Percentiles rank a stretch among this genome's conserved stretches.
phyloP scores from a whole-genome alignment of 2,797 vertebrate species.

The Sparus aurata region DNA sequence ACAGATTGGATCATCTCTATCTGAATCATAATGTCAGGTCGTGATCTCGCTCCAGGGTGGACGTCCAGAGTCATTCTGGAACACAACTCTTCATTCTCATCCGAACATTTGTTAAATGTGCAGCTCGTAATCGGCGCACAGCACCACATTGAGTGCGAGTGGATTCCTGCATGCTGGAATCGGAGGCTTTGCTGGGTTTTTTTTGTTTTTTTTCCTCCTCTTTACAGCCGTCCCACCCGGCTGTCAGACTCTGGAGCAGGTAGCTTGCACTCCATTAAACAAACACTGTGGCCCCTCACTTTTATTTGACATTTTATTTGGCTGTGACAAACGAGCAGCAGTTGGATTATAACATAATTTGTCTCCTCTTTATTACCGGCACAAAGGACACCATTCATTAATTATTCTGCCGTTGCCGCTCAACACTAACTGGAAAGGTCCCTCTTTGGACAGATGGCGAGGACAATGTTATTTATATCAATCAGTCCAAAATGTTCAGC shows the following conservation, averaged over 20 bases:
- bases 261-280: slow-evolving; percentile 98
- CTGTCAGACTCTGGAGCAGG: slow-evolving; percentile 93
- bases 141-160: slow-evolving; percentile 38
- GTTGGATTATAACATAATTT: slow-evolving; percentile 99
- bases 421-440: slow-evolving; percentile 99
- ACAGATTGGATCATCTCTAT: slow-evolving; percentile 51
- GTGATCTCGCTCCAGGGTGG: slow-evolving; percentile 30
- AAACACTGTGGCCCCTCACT: slow-evolving; percentile 97
- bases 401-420: slow-evolving; percentile 99
- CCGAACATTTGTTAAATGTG: slow-evolving; percentile 75
- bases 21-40: slow-evolving; percentile 41
- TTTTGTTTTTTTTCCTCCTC: not conserved
- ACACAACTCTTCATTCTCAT: slow-evolving; percentile 38
- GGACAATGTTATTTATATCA: slow-evolving; percentile 99
- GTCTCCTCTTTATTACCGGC: slow-evolving; percentile 99
- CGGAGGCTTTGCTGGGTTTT: slow-evolving; percentile 5
- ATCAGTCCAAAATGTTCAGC: slow-evolving; percentile 99
- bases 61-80: slow-evolving; percentile 43
- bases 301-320: slow-evolving; percentile 99
- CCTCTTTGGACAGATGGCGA: slow-evolving; percentile 99
- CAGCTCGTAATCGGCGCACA: slow-evolving; percentile 43
- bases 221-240: slow-evolving; percentile 67
- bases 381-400: slow-evolving; percentile 99
- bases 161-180: slow-evolving; percentile 58
- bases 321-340: slow-evolving; percentile 99